phyloP scores from a whole-genome alignment of 2,888 invertebrate species.

The Margaritifera margaritifera region DNA sequence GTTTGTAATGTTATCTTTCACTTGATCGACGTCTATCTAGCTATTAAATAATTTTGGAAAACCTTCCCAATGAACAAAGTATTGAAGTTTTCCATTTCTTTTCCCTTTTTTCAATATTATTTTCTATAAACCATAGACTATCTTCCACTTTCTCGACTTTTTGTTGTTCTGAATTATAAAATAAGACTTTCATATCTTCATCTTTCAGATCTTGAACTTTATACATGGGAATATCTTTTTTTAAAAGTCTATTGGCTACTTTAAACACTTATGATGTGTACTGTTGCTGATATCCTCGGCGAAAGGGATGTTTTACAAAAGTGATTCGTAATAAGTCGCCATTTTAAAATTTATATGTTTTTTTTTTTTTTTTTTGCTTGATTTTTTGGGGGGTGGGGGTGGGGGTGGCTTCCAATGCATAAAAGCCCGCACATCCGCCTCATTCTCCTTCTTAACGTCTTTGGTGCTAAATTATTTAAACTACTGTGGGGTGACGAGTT shows the following conservation, averaged over 20 bases:
- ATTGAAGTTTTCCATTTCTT: slow-evolving; percentile 9
- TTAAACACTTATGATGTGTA: slow-evolving; percentile 18
- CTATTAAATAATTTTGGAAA: too few relatives aligned
- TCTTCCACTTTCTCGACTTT: slow-evolving; percentile 21
- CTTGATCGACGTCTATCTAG: too few relatives aligned
- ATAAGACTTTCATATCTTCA: slow-evolving; percentile 13
- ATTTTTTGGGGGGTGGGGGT: too few relatives aligned
- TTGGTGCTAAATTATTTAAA: slow-evolving; percentile 28
- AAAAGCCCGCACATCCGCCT: slow-evolving; percentile 22
- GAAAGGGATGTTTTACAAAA: slow-evolving; percentile 15
- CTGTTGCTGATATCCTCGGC: slow-evolving; percentile 14
- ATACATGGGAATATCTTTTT: slow-evolving; percentile 22
- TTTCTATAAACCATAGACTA: slow-evolving; percentile 24
- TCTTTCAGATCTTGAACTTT: too few relatives aligned
- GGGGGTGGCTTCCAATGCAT: slow-evolving; percentile 15
- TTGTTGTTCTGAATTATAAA: slow-evolving; percentile 22
- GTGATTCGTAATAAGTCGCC: slow-evolving; percentile 9
- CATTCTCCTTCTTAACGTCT: slow-evolving; percentile 21
- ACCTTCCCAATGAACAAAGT: slow-evolving; percentile 12
- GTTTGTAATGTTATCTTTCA: too few relatives aligned
- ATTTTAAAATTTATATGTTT: slow-evolving; percentile 8
- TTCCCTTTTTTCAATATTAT: slow-evolving; percentile 16
- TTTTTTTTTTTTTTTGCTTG: background rate
- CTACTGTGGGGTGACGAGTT: slow-evolving; percentile 27
- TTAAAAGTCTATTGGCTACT: slow-evolving; percentile 9